Percentiles rank a stretch among this genome's conserved stretches.
phyloP scores from a whole-genome alignment of 1,140 invertebrate genomes.

The Aphaenogaster rudis region DNA sequence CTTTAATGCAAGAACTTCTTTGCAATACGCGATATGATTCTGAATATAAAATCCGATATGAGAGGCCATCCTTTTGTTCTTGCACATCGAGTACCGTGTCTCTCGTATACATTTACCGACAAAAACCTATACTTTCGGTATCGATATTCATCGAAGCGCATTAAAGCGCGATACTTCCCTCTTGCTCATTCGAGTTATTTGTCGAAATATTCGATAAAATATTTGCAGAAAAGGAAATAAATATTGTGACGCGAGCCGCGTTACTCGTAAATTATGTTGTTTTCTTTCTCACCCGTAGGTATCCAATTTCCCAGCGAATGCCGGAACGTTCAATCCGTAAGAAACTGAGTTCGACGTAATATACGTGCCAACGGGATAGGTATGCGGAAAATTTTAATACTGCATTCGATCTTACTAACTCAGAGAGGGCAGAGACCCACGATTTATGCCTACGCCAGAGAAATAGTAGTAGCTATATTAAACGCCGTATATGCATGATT shows the following conservation, averaged over 20 bases:
- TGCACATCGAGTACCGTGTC: slow-evolving; percentile 4
- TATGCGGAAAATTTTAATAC: slow-evolving; percentile 74
- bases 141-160: slow-evolving; percentile 12
- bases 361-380: slow-evolving; percentile 48
- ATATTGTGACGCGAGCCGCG: slow-evolving; percentile 33
- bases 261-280: slow-evolving; percentile 60
- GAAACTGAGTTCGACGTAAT: slow-evolving; percentile 70
- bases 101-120: neutral
- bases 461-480: slow-evolving; percentile 68
- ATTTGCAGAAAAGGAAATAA: slow-evolving; percentile 43
- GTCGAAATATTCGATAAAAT: slow-evolving; percentile 55
- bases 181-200: slow-evolving; percentile 16
- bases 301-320: slow-evolving; percentile 69
- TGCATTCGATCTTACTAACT: slow-evolving; percentile 61
- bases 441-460: slow-evolving; percentile 51
- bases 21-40: slow-evolving; percentile 29
- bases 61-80: slow-evolving; percentile 13
- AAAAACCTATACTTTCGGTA: slow-evolving; percentile 20
- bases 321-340: slow-evolving; percentile 62
- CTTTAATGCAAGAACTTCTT: slow-evolving; percentile 31
- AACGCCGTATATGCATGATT: slow-evolving; percentile 15
- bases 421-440: slow-evolving; percentile 1
- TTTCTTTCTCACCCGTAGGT: slow-evolving; percentile 62
- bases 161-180: slow-evolving; percentile 39
- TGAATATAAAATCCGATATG: slow-evolving; percentile 40